Percentiles rank a stretch among this genome's conserved stretches.
These are phyloP conservation scores for Nixonia krombeini DNA, from an alignment of 1,140 invertebrate species.

Conservation along the genomic window DNA sequence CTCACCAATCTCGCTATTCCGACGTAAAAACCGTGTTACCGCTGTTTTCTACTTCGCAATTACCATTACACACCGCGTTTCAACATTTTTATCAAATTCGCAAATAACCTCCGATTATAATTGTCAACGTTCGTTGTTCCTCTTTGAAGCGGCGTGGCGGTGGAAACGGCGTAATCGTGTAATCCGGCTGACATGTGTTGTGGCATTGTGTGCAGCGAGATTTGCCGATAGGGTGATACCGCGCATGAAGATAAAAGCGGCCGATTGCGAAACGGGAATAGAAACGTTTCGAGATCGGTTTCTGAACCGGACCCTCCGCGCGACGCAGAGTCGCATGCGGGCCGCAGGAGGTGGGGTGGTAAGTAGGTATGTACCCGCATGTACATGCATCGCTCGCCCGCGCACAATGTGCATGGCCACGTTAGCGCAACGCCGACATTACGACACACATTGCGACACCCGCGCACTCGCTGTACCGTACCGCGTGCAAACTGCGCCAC, in stretches of 20 bases:
- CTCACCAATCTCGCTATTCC: no score
- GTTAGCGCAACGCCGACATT: slow-evolving; percentile 5
- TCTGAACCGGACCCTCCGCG: slow-evolving; percentile 16
- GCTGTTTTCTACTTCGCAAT: no score
- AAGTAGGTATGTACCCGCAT: slow-evolving; percentile 1
- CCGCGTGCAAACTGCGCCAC: not conserved
- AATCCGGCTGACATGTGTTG: no score
- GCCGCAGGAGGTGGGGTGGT: not conserved
- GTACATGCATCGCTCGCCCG: not conserved
- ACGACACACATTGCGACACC: slow-evolving; percentile 9
- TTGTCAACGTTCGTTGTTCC: no score
- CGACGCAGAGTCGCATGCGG: not conserved
- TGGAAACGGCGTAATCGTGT: no score
- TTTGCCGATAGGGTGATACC: slow-evolving; percentile 24
- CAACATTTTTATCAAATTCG: no score
- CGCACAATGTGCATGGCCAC: slow-evolving; percentile 3
- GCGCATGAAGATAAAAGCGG: slow-evolving; percentile 4
- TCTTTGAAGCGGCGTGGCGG: no score
- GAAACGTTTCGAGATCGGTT: slow-evolving; percentile 6
- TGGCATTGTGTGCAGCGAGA: slow-evolving; percentile 1
- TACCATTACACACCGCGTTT: no score
- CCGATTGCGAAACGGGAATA: slow-evolving; percentile 11
- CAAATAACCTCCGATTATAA: no score
- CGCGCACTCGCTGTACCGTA: slow-evolving; percentile 9
- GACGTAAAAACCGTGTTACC: no score